Evolutionary conservation across 2,113 vertebrate genomes (phyloP).

Genomic region (Numida meleagris): DNA sequence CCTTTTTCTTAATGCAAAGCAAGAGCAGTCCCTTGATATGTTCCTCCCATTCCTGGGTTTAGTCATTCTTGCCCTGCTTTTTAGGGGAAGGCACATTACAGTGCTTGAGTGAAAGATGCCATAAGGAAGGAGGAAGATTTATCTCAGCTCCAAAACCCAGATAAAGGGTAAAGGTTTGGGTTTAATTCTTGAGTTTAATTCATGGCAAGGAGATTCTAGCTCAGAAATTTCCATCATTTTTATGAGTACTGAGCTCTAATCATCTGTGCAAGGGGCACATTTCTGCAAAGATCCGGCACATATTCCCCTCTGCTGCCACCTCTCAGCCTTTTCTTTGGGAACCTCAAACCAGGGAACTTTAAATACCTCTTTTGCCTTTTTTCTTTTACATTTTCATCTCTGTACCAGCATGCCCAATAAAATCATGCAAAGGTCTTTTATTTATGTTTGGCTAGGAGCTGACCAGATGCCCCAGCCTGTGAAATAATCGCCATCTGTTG

Average conservation of each 20-base stretch:
- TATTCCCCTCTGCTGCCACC: background rate
- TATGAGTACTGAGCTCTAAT: background rate
- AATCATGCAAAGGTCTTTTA: constrained; percentile 46
- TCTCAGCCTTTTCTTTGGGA: background rate
- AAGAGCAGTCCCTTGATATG: background rate
- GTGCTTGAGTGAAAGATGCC: background rate
- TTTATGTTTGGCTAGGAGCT: constrained; percentile 57
- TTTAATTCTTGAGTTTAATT: background rate
- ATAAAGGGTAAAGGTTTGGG: background rate
- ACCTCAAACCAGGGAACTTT: background rate
- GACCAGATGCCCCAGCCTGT: constrained; percentile 69
- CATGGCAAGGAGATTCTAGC: background rate
- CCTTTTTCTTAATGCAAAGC: background rate
- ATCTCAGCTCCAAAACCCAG: background rate
- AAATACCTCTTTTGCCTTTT: background rate
- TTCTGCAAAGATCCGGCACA: background rate
- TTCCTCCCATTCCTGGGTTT: background rate
- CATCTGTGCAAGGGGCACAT: background rate
- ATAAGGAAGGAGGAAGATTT: background rate
- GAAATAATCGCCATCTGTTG: constrained; percentile 74
- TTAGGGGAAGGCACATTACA: background rate
- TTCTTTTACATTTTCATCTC: background rate
- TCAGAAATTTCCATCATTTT: background rate
- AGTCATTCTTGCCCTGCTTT: background rate
- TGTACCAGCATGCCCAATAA: background rate